These are phyloP conservation scores for Cyphomyrmex costatus DNA, from an alignment of 1,140 invertebrate genomes.

Conservation along the genomic window DNA sequence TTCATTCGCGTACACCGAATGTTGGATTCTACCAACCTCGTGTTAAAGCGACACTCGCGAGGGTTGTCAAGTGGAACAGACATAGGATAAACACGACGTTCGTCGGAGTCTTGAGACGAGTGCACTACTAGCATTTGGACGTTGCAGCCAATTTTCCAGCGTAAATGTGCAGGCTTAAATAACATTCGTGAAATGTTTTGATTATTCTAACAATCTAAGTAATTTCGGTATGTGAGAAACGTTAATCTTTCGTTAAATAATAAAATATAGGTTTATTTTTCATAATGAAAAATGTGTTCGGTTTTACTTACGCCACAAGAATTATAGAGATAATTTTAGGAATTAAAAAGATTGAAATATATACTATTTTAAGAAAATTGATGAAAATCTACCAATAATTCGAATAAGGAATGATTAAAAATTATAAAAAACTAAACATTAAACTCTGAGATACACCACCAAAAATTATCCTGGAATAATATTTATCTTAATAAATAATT, in stretches of 20 bases:
- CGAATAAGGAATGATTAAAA: slow-evolving; percentile 1
- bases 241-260: background rate
- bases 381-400: slow-evolving; percentile 13
- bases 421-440: background rate
- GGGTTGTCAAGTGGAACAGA: slow-evolving; percentile 69
- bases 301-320: background rate
- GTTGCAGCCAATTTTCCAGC: slow-evolving; percentile 37
- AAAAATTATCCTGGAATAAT: slow-evolving; percentile 14
- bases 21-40: slow-evolving; percentile 53
- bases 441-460: background rate
- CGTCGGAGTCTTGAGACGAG: slow-evolving; percentile 34
- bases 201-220: slow-evolving; percentile 15
- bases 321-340: background rate
- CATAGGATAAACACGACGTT: slow-evolving; percentile 72
- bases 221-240: background rate
- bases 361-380: slow-evolving; percentile 2
- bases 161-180: slow-evolving; percentile 22
- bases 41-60: slow-evolving; percentile 73
- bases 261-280: background rate
- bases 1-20: slow-evolving; percentile 55
- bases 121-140: slow-evolving; percentile 46
- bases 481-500: slow-evolving; percentile 57
- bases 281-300: background rate
- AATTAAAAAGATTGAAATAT: background rate
- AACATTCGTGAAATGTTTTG: background rate